These are phyloP conservation scores for Abscondita cerata DNA, from an alignment of 2,888 invertebrate genomes.

Conservation along the genomic window DNA sequence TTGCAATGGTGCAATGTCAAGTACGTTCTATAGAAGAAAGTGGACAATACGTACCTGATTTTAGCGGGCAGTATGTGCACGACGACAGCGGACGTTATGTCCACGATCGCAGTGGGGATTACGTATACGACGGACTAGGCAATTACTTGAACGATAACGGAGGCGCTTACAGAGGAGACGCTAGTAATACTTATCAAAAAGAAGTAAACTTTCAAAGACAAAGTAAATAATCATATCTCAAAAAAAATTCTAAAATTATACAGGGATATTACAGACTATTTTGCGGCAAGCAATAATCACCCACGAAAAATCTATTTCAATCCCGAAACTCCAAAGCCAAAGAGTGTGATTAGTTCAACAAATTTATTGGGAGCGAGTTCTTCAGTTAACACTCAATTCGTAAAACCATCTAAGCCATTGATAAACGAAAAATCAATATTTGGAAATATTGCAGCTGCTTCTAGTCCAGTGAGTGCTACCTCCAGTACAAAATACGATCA, in stretches of 20 bases:
- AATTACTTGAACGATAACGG: slow-evolving; percentile 35
- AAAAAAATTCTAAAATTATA: neutral
- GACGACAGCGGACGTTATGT: slow-evolving; percentile 42
- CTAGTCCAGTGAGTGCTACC: slow-evolving; percentile 18
- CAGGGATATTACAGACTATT: neutral
- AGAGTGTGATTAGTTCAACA: neutral
- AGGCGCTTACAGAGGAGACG: slow-evolving; percentile 39
- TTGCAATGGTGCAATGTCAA: too few relatives aligned
- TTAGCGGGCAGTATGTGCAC: slow-evolving; percentile 39
- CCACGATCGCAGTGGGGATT: slow-evolving; percentile 42
- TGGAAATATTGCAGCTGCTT: slow-evolving; percentile 27
- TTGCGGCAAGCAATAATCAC: neutral
- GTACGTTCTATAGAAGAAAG: too few relatives aligned
- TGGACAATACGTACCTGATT: slow-evolving; percentile 36
- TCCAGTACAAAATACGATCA: slow-evolving; percentile 39
- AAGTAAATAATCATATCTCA: neutral
- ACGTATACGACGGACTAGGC: slow-evolving; percentile 31
- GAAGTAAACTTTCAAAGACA: neutral
- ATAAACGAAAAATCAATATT: slow-evolving; percentile 8
- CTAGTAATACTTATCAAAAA: slow-evolving; percentile 1
- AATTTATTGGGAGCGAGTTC: slow-evolving; percentile 13
- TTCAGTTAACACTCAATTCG: slow-evolving; percentile 15
- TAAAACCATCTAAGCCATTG: slow-evolving; percentile 4
- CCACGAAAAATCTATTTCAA: neutral
- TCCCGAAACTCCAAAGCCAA: neutral